Conservation (phyloP, 2,888 invertebrate species). For the Matsumyia berberina region DNA sequence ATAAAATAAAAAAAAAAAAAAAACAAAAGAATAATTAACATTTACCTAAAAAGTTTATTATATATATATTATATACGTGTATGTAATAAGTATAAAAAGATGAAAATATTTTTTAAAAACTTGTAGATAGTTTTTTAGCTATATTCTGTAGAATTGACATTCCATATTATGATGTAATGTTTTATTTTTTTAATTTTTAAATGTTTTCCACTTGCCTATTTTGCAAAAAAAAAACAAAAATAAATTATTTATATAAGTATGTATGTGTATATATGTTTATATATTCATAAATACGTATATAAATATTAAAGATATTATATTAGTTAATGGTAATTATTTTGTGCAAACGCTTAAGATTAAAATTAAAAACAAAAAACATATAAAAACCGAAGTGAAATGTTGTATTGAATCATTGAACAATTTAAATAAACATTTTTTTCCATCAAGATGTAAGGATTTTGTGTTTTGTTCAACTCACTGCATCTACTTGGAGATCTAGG, state of each 20-base stretch:
- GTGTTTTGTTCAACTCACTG: background rate
- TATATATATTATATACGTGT: slow-evolving; percentile 46
- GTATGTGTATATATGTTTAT: slow-evolving; percentile 30
- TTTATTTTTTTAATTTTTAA: slow-evolving; percentile 19
- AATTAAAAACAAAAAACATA: slow-evolving; percentile 27
- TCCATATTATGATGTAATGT: slow-evolving; percentile 51
- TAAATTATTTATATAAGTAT: slow-evolving; percentile 43
- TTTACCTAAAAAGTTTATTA: slow-evolving; percentile 61
- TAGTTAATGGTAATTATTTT: slow-evolving; percentile 73
- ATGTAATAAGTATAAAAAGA: slow-evolving; percentile 53
- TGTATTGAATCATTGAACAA: slow-evolving; percentile 53
- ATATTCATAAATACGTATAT: slow-evolving; percentile 40
- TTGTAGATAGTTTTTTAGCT: slow-evolving; percentile 74
- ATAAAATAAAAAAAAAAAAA: slow-evolving; percentile 15
- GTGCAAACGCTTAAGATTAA: slow-evolving; percentile 72
- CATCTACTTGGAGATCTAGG: too few relatives aligned
- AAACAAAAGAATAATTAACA: slow-evolving; percentile 32
- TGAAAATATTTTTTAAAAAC: slow-evolving; percentile 68
- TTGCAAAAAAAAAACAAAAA: too few relatives aligned
- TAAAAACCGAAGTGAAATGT: slow-evolving; percentile 21
- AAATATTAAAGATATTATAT: slow-evolving; percentile 57
- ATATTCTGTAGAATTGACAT: slow-evolving; percentile 64
- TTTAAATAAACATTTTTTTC: slow-evolving; percentile 61
- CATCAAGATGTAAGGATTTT: slow-evolving; percentile 20
- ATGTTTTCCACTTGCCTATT: slow-evolving; percentile 48